Evolutionary conservation across 2,113 vertebrate genomes (phyloP).

Genomic region (Pogonocichla stellata): DNA sequence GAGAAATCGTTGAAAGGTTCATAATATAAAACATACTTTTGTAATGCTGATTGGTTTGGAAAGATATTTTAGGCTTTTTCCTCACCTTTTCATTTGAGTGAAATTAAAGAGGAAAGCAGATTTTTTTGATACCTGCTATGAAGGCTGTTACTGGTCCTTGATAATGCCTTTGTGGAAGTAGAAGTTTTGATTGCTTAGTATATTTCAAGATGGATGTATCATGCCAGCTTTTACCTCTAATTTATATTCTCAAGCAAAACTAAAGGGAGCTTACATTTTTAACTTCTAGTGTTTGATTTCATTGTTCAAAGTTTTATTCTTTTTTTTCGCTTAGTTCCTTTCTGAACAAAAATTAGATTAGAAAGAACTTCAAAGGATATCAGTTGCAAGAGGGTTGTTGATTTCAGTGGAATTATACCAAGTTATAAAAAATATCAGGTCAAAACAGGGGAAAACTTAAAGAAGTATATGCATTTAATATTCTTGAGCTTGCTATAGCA

Average conservation of each 20-base stretch:
- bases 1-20: background rate
- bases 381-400: background rate
- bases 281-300: constrained; percentile 7
- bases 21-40: background rate
- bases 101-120: background rate
- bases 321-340: background rate
- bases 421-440: background rate
- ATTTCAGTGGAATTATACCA: constrained; percentile 12
- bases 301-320: constrained; percentile 14
- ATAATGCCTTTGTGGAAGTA: background rate
- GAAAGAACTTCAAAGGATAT: constrained; percentile 22
- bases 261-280: constrained; percentile 18
- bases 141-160: background rate
- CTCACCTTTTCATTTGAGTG: background rate
- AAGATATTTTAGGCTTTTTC: background rate
- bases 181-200: background rate
- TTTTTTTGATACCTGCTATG: background rate
- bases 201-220: background rate
- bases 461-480: constrained; percentile 23
- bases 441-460: background rate
- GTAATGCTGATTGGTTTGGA: background rate
- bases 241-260: background rate
- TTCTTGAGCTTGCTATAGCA: constrained; percentile 47
- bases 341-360: constrained; percentile 11
- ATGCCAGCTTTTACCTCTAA: background rate